Base-by-base conservation (phyloP, 2,113 vertebrate species). In the Ammodytes marinus region DNA sequence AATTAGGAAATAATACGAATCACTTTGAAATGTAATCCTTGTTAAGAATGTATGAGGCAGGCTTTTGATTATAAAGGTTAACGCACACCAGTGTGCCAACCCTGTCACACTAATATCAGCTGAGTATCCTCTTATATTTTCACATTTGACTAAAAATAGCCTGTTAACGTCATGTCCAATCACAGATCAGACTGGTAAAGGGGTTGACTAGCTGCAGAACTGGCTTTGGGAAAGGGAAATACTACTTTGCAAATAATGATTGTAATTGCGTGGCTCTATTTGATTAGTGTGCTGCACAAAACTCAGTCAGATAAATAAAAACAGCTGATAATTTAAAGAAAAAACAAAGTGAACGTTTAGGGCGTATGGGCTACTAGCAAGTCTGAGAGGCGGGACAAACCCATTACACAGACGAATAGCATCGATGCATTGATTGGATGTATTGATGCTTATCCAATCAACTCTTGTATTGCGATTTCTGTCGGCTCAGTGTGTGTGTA, bases 61-160 rank as follows among this genome's bases (percentile, higher is more conserved):
- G 13, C 43, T 42, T 60, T 27, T 49, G 9, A 46, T 17, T 1
- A 17, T 39, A 9, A 15, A 2, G 42, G 59, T 47, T 15, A 58
- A 80, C 43, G 27, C 27, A 46, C 13, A 66, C 15, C 4, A 40
- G 5, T 13, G 45, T 69, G 39, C 15, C n/a, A 82, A 13, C 55
- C 63, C 14, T 74, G 37, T 42, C 67, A 74, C 77, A 80, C 55
- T 69, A 83, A 69, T 82, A 50, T 71, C 19, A 69, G 8, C 46
- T 77, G 69, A 84, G 84, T 91, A 85, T 83, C 40, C 52, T 79
- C 75, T 87, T 85, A 87, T 91, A 92, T 92, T 92, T 91, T 93
- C 84, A 86, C 88, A 92, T 91, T 87, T 88, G 82, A 91, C 95
- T 95, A 95, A 93, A 95, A 95, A 95, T 95, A 96, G 93, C 86